These are phyloP conservation scores for Phyllostomus discolor DNA, from an alignment of 2,113 vertebrate species.

Conservation along the genomic window DNA sequence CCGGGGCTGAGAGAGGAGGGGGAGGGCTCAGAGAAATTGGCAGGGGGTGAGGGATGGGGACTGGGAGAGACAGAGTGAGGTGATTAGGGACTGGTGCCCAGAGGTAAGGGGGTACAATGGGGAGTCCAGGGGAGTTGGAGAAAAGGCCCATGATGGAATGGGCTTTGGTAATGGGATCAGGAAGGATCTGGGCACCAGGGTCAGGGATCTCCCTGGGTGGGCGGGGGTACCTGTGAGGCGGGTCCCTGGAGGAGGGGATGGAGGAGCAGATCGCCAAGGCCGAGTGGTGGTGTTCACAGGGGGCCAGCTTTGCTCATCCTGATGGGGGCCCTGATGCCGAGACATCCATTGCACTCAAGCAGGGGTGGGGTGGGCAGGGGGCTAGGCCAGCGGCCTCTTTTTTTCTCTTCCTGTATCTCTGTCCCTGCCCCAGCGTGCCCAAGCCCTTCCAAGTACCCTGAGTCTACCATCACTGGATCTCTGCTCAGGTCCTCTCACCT, in stretches of 20 bases:
- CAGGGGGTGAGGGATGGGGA: neutral
- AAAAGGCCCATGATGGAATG: neutral
- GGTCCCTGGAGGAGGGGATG: constrained; percentile 65
- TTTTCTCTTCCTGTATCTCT: neutral
- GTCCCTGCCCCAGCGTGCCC: constrained; percentile 14
- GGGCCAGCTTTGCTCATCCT: constrained; percentile 61
- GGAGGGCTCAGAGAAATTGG: neutral
- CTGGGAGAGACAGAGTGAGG: neutral
- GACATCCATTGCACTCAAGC: neutral
- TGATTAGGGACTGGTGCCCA: neutral
- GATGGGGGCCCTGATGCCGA: constrained; percentile 14
- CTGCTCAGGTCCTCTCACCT: neutral
- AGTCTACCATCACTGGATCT: neutral
- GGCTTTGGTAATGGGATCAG: neutral
- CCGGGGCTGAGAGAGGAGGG: constrained; percentile 73
- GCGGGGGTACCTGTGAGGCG: constrained; percentile 58
- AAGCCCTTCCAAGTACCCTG: neutral
- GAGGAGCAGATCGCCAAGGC: constrained; percentile 74
- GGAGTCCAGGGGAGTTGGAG: neutral
- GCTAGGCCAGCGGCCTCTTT: neutral
- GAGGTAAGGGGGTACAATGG: neutral
- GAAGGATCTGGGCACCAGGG: neutral
- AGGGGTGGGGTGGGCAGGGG: neutral
- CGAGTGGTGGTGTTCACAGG: constrained; percentile 39
- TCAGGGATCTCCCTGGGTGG: neutral